Evolutionary conservation across 1,140 invertebrate genomes (phyloP), one percentile per base, ranked within the genome.

Genomic region (Tetragnatha versicolor): DNA sequence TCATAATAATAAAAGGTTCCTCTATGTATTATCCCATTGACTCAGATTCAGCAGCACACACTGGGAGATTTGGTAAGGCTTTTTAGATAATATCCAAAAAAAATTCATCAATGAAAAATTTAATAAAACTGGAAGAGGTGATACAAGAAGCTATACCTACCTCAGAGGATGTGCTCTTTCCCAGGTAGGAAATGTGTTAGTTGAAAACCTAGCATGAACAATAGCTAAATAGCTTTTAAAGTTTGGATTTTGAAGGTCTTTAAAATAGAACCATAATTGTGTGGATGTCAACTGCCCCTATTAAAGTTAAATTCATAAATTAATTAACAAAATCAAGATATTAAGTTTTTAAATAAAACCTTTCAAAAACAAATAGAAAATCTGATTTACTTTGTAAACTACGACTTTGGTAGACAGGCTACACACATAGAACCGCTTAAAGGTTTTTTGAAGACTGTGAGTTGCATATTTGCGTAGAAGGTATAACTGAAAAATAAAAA

Each of bases 111-210:
- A n/a, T n/a, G n/a, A n/a, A n/a, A n/a, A n/a, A n/a, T n/a, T n/a
- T n/a, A n/a, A n/a, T n/a, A n/a, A n/a, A n/a, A n/a, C n/a, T n/a
- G n/a, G n/a, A n/a, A n/a, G n/a, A n/a, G n/a, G n/a, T n/a, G n/a
- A n/a, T n/a, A n/a, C n/a, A n/a, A n/a, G n/a, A n/a, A n/a, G n/a
- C n/a, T n/a, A n/a, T n/a, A n/a, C 9, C 37, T 65, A 96, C 93
- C 97, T 91, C 82, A 98, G 88, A n/a, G 98, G 98, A 88, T 99
- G 98, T 14, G 98, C 97, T 83, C 97, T 90, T 86, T 98, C 97
- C 98, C 98, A 99, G 84, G 93, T 97, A 10, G 98, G 98, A 84
- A 99, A 99, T 27, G 98, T 99, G 86, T 99, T 99, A 58, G 98
- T 99, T 2, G 96, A 98, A 88, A 99, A 99, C 77, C 93, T 89